Evolutionary conservation across 2,888 invertebrate species (phyloP), one percentile per base, ranked within the genome.

Genomic region (Acleris holmiana): DNA sequence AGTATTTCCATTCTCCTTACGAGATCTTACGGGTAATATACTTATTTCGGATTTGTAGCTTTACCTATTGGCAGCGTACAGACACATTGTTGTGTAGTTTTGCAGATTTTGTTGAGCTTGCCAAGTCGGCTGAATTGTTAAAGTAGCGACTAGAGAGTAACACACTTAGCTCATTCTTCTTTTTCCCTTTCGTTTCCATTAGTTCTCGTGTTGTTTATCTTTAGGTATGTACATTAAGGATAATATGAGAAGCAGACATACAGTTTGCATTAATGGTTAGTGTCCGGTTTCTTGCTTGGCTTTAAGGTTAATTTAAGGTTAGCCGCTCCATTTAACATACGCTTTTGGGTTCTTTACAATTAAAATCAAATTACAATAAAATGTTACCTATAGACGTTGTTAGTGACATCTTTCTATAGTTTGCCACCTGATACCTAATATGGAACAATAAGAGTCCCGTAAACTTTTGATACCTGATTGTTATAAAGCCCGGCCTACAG

Each of bases 141-240:
- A 57, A 63, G 51, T 53, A 58, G 57, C 57, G 46, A 58, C 50
- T 58, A 63, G 57, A 63, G 51, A 58, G 57, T 58, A 58, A 63
- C 51, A 47, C 51, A 47, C 47, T 57, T 63, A 63, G 23, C 51
- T 40, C 51, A 40, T 35, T 40, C 21, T 53, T 40, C 19, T 48
- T 47, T 48, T 53, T 63, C 63, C 47, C 63, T 63, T 63, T 63
- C 63, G 51, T 51, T 53, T 23, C 23, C 23, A 19, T 48, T 57
- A 23, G 8, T 19, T 47, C 25, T 15, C 21, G 23, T 49, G 15
- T 41, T 41, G 25, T 18, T 41, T 41, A 40, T 18, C 40, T 53
- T 53, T 7, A n/a, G n/a, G 35, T 25, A 10, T 19, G 47, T 47
- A 23, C 44, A 46, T 46, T 35, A 35, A 35, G 35, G 35, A 35